Evolutionary conservation across 2,888 invertebrate genomes (phyloP).

Genomic region (Catocala nupta): DNA sequence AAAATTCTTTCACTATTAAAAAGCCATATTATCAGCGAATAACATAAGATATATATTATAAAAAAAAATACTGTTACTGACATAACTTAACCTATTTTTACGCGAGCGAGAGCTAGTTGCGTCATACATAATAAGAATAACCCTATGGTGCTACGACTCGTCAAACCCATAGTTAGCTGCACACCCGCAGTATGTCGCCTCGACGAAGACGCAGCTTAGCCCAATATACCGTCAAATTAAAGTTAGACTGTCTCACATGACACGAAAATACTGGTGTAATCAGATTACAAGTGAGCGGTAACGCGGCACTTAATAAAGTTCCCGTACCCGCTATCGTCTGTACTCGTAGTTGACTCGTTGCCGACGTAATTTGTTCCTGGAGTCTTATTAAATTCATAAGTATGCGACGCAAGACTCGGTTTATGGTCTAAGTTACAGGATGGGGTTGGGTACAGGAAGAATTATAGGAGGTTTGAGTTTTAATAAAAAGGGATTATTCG

Average conservation of each 20-base stretch:
- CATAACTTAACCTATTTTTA: no score
- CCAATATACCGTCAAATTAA: conserved; percentile 29
- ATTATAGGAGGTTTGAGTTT: conserved; percentile 7
- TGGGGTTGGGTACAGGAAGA: conserved; percentile 11
- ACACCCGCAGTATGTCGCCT: not conserved
- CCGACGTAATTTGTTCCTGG: conserved; percentile 72
- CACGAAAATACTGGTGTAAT: conserved; percentile 51
- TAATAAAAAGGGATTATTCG: conserved; percentile 18
- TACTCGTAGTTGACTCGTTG: conserved; percentile 57
- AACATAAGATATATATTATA: no score
- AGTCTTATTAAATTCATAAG: conserved; percentile 82
- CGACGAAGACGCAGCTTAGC: conserved; percentile 11
- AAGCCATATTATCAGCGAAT: no score
- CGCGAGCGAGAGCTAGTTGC: no score
- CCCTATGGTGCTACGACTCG: not conserved
- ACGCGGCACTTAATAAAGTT: conserved; percentile 58
- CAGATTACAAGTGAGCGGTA: conserved; percentile 53
- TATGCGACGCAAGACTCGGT: conserved; percentile 63
- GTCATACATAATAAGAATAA: no score
- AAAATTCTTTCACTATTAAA: no score
- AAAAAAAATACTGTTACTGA: no score
- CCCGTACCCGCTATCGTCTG: conserved; percentile 51
- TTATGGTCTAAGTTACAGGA: conserved; percentile 58
- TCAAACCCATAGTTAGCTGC: not conserved
- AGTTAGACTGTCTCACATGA: conserved; percentile 40